phyloP scores from a whole-genome alignment of 2,113 vertebrate genomes.

The Pterocles gutturalis region DNA sequence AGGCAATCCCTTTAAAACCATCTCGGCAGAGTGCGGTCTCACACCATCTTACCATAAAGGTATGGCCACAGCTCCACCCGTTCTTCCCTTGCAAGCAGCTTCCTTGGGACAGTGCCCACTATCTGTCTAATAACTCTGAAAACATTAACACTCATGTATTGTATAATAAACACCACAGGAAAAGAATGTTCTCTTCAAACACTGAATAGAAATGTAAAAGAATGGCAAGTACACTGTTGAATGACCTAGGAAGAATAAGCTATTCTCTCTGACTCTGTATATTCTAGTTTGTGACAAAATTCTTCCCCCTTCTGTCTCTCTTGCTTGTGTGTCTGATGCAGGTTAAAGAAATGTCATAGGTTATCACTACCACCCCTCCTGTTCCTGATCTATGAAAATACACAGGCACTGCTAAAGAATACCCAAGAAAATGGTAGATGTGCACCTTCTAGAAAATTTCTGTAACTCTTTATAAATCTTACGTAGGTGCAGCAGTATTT shows the following conservation, averaged over 20 bases:
- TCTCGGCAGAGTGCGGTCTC: fast-evolving
- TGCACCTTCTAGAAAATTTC: background rate
- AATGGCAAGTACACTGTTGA: background rate
- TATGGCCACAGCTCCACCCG: background rate
- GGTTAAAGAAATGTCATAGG: background rate
- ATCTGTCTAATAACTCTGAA: background rate
- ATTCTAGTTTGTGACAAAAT: background rate
- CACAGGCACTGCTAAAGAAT: background rate
- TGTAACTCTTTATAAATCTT: background rate
- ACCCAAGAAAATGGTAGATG: background rate
- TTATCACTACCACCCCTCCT: background rate
- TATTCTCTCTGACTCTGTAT: background rate
- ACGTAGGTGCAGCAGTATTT: background rate
- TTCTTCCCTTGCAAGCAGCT: background rate
- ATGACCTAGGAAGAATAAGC: background rate
- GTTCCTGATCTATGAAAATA: background rate
- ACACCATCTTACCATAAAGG: background rate
- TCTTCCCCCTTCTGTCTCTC: background rate
- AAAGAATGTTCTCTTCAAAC: background rate
- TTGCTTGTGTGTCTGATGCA: background rate
- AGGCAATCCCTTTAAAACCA: background rate
- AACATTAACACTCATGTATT: background rate
- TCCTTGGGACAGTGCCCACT: background rate
- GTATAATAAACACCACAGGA: background rate
- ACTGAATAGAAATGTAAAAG: background rate